phyloP scores from a whole-genome alignment of 1,140 invertebrate genomes.

The Procambarus virginalis region DNA sequence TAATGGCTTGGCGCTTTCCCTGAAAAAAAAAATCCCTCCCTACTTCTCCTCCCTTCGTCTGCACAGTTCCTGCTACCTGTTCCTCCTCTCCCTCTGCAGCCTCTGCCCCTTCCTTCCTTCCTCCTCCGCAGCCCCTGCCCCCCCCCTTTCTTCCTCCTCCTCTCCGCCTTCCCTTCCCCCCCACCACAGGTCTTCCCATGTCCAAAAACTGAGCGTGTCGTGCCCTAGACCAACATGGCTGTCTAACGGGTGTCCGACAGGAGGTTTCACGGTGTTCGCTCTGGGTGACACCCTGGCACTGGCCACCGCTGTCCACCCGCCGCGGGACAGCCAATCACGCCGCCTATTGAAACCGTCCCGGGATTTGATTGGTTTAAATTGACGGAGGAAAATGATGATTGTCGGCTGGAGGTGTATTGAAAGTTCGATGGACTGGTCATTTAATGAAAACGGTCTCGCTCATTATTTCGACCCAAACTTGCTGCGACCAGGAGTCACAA shows the following conservation, averaged over 20 bases:
- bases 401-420: conserved; percentile 65
- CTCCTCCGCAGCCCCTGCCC: neutral
- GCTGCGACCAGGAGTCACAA: conserved; percentile 30
- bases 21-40: too few relatives aligned
- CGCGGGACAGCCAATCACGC: conserved; percentile 65
- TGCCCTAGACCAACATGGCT: conserved; percentile 14
- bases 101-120: neutral
- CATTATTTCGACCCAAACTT: conserved; percentile 59
- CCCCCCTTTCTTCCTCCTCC: neutral
- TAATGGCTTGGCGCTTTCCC: neutral
- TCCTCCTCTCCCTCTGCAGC: too few relatives aligned
- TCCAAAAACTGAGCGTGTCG: conserved; percentile 25
- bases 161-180: neutral
- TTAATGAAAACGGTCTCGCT: conserved; percentile 63
- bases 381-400: conserved; percentile 67
- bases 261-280: conserved; percentile 64
- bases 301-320: conserved; percentile 59
- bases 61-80: too few relatives aligned
- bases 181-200: neutral
- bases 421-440: conserved; percentile 67
- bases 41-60: too few relatives aligned
- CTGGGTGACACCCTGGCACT: conserved; percentile 60
- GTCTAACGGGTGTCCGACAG: conserved; percentile 46
- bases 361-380: conserved; percentile 68
- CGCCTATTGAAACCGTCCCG: conserved; percentile 65